Conservation (phyloP, 2,797 vertebrate genomes). For the Microctenopoma stevenorrisi region DNA sequence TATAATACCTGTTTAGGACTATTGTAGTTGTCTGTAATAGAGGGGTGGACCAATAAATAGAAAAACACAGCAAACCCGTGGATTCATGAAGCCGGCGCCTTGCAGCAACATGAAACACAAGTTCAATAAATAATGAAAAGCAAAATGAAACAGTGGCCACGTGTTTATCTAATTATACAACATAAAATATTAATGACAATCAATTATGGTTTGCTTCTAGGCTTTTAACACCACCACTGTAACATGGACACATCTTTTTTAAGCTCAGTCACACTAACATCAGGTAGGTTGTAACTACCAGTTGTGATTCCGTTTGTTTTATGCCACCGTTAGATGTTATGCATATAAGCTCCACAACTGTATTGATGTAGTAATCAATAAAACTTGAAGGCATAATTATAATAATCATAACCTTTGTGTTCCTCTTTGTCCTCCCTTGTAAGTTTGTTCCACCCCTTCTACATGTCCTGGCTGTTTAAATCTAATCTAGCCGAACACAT, state of each 20-base stretch:
- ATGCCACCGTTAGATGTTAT: slow-evolving; percentile 16
- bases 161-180: slow-evolving; percentile 79
- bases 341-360: slow-evolving; percentile 27
- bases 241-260: slow-evolving; percentile 29
- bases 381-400: slow-evolving; percentile 36
- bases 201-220: slow-evolving; percentile 60
- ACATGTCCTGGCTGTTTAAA: slow-evolving; percentile 76
- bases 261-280: slow-evolving; percentile 12
- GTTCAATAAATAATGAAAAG: slow-evolving; percentile 75
- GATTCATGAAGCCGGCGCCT: slow-evolving; percentile 39
- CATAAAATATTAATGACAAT: slow-evolving; percentile 82
- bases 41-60: slow-evolving; percentile 12
- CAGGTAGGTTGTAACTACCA: slow-evolving; percentile 28
- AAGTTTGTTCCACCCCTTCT: slow-evolving; percentile 62
- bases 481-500: slow-evolving; percentile 80
- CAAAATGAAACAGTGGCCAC: slow-evolving; percentile 66
- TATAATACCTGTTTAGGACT: neutral
- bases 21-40: slow-evolving; percentile 16
- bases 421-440: slow-evolving; percentile 58
- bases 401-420: slow-evolving; percentile 44
- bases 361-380: slow-evolving; percentile 46
- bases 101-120: slow-evolving; percentile 43
- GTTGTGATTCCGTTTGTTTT: slow-evolving; percentile 12
- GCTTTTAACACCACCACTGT: slow-evolving; percentile 50
- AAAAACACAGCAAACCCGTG: slow-evolving; percentile 28